Evolutionary conservation across 2,888 invertebrate species (phyloP).

Genomic region (Cephonodes hylas): DNA sequence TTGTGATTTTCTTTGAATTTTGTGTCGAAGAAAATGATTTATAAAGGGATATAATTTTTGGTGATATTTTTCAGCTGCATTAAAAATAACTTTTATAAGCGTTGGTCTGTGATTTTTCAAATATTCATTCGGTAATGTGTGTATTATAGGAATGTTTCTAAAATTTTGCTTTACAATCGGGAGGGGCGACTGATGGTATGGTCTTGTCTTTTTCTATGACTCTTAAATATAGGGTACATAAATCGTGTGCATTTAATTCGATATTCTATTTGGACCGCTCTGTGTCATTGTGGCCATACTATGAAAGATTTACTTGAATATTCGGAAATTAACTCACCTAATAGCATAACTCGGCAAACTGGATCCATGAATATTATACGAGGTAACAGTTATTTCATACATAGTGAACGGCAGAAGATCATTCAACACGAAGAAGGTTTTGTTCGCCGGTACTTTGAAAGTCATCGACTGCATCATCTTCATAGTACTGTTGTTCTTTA

Average conservation of each 20-base stretch:
- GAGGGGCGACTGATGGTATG: no score
- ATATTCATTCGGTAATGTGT: no score
- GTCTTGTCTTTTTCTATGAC: no score
- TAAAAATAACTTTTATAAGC: no score
- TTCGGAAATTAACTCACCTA: conserved; percentile 60
- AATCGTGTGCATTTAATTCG: no score
- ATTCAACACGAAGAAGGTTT: conserved; percentile 81
- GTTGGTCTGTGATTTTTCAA: no score
- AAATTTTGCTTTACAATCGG: no score
- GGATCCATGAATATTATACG: conserved; percentile 87
- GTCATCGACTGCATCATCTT: conserved; percentile 55
- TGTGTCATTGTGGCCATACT: no score
- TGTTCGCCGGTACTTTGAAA: conserved; percentile 81
- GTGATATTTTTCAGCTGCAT: not conserved
- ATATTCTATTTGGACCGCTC: no score
- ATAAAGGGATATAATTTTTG: not conserved
- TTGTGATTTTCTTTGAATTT: not conserved
- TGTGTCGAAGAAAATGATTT: not conserved
- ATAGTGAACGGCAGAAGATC: conserved; percentile 88
- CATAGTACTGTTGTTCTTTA: conserved; percentile 48
- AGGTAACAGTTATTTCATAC: conserved; percentile 89
- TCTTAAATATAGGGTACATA: no score
- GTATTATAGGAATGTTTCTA: no score
- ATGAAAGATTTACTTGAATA: not conserved
- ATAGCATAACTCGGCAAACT: conserved; percentile 88